These are phyloP conservation scores for Pristiophorus japonicus DNA, from an alignment of 2,113 vertebrate species.

Conservation along the genomic window DNA sequence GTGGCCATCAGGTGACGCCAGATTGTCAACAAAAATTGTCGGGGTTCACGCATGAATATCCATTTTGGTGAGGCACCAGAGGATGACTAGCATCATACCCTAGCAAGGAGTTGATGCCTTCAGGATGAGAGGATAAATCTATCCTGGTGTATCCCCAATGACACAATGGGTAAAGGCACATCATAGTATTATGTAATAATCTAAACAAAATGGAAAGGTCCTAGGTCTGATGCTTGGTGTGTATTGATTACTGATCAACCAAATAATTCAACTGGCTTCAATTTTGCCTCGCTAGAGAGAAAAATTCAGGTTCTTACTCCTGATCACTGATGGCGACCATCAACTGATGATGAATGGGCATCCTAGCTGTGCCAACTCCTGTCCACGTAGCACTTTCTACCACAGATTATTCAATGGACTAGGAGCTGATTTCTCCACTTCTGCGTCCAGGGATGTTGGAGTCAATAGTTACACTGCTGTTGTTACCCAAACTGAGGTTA, in stretches of 20 bases:
- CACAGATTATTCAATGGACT: neutral
- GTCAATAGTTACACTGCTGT: neutral
- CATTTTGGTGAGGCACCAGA: neutral
- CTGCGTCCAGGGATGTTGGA: neutral
- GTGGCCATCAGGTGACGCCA: neutral
- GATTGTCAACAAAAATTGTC: neutral
- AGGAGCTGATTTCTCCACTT: neutral
- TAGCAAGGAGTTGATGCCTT: neutral
- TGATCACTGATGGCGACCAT: neutral
- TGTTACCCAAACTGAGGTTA: neutral
- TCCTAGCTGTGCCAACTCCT: neutral
- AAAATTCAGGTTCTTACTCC: neutral
- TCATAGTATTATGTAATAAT: neutral
- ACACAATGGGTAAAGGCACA: neutral
- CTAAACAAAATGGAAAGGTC: neutral
- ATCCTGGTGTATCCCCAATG: neutral
- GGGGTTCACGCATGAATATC: neutral
- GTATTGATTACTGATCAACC: neutral
- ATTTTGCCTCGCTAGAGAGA: neutral
- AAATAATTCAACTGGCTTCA: neutral
- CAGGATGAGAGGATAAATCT: neutral
- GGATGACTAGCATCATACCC: neutral
- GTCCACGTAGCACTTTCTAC: neutral
- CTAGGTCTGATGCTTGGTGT: too few relatives aligned
- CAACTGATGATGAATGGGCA: neutral